phyloP scores from a whole-genome alignment of 1,140 invertebrate species.

The Marisa cornuarietis region DNA sequence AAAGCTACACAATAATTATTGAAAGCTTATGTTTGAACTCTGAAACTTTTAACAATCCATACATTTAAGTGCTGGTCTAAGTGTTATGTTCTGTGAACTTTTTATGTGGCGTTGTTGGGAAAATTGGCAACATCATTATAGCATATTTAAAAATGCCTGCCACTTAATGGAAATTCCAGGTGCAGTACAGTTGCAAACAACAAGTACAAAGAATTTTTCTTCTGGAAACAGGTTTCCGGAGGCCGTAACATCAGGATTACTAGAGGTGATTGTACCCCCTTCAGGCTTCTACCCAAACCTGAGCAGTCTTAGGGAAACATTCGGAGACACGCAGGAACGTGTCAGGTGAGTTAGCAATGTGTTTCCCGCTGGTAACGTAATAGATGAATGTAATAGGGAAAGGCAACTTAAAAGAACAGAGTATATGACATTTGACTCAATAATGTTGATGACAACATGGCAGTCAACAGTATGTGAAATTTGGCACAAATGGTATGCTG shows the following conservation, averaged over 20 bases:
- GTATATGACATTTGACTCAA: no score
- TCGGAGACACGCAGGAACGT: conserved; percentile 88
- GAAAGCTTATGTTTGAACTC: no score
- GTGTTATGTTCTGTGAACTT: no score
- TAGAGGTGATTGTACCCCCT: conserved; percentile 90
- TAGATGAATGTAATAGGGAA: no score
- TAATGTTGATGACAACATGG: no score
- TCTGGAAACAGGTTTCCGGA: conserved; percentile 76
- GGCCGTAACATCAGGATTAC: conserved; percentile 81
- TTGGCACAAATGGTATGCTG: no score
- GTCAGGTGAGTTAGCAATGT: conserved; percentile 69
- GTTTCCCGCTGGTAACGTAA: no score
- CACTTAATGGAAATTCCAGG: background rate
- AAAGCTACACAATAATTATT: no score
- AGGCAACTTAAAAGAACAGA: no score
- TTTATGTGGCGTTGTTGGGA: background rate
- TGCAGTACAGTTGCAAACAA: background rate
- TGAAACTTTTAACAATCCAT: no score
- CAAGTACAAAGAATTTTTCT: background rate
- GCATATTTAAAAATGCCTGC: background rate
- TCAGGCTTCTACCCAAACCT: conserved; percentile 90
- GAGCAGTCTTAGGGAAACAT: conserved; percentile 74
- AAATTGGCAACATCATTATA: background rate
- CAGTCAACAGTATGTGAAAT: no score
- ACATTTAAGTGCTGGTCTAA: no score